Percentiles rank a stretch among this genome's conserved stretches.
These are phyloP conservation scores for Petrocephalus zakoni DNA, from an alignment of 2,113 vertebrate species.

Conservation along the genomic window DNA sequence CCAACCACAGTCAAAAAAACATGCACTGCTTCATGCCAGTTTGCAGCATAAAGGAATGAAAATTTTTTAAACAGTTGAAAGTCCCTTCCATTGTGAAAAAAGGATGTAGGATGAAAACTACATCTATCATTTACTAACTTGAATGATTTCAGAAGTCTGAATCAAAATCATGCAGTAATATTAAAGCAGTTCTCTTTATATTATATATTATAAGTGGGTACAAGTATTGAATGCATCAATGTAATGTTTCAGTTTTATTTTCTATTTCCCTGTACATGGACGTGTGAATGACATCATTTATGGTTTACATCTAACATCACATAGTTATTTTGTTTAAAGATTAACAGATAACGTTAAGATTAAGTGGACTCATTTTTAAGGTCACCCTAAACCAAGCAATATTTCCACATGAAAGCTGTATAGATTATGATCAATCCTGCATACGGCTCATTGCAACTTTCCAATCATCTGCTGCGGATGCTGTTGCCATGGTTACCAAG, in stretches of 20 bases:
- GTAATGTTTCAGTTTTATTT: background rate
- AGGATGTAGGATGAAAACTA: background rate
- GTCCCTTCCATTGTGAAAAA: background rate
- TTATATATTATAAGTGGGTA: background rate
- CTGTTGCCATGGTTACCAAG: constrained; percentile 45
- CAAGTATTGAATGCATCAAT: background rate
- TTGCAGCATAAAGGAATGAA: background rate
- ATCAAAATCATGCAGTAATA: background rate
- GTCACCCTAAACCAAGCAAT: constrained; percentile 15
- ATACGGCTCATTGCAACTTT: constrained; percentile 29
- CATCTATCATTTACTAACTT: background rate
- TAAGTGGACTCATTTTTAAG: background rate
- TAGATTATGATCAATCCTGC: constrained; percentile 14
- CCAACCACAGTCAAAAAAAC: background rate
- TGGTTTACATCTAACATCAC: background rate
- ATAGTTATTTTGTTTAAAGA: background rate
- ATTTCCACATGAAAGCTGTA: background rate
- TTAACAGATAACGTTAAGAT: background rate
- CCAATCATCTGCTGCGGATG: constrained; percentile 31
- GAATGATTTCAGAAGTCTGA: background rate
- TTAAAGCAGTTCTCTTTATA: background rate
- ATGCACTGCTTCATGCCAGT: background rate
- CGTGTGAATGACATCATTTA: background rate
- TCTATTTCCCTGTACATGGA: background rate
- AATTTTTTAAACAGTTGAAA: too few relatives aligned